Percentiles rank a stretch among this genome's conserved stretches.
Conservation (phyloP, 2,888 invertebrate genomes). For the Schizaphis graminum region DNA sequence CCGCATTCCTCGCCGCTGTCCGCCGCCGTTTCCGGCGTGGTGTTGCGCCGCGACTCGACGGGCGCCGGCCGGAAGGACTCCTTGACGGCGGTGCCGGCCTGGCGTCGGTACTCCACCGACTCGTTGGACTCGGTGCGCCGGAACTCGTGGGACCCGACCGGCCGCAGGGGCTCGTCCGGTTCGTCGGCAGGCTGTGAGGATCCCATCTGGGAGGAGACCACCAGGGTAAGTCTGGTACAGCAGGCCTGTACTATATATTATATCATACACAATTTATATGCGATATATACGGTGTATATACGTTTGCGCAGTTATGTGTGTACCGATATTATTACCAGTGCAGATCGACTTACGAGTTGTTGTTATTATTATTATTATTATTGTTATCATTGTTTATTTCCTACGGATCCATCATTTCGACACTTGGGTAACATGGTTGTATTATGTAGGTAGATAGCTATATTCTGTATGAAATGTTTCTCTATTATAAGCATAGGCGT, state of each 20-base stretch:
- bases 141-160: conserved; percentile 79
- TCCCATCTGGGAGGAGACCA: conserved; percentile 76
- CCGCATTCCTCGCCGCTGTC: background rate
- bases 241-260: background rate
- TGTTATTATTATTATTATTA: background rate
- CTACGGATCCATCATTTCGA: background rate
- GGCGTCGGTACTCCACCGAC: conserved; percentile 77
- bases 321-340: background rate
- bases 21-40: conserved; percentile 41
- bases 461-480: background rate
- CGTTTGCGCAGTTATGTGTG: background rate
- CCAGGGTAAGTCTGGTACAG: conserved; percentile 67
- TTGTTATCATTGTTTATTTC: background rate
- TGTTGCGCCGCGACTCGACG: conserved; percentile 52
- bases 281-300: background rate
- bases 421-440: background rate
- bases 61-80: conserved; percentile 71
- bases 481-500: no score
- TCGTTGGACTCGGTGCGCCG: conserved; percentile 79
- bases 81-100: conserved; percentile 69
- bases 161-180: conserved; percentile 77
- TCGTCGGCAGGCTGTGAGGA: conserved; percentile 76
- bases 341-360: background rate
- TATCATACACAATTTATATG: background rate
- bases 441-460: background rate